Percentiles rank a stretch among this genome's conserved stretches.
phyloP scores from a whole-genome alignment of 2,888 invertebrate genomes.

The Agriopis leucophaearia region DNA sequence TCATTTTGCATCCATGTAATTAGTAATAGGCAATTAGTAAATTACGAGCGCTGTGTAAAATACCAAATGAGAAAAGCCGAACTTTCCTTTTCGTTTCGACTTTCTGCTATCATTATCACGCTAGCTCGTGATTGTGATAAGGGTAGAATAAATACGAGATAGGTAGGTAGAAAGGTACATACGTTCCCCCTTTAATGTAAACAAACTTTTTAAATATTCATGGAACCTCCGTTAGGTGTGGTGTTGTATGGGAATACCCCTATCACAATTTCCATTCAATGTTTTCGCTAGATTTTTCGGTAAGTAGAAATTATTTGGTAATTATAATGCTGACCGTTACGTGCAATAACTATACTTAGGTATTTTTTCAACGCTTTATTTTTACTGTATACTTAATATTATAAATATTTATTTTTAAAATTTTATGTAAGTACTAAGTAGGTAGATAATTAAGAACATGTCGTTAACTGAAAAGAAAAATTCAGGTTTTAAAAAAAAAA shows the following conservation, averaged over 20 bases:
- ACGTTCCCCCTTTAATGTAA: background rate
- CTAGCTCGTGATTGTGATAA: background rate
- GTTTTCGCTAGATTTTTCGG: too few relatives aligned
- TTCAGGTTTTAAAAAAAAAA: too few relatives aligned
- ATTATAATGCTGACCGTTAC: too few relatives aligned
- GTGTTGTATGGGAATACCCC: background rate
- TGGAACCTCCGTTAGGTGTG: background rate
- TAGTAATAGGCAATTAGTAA: background rate
- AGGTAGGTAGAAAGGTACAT: background rate
- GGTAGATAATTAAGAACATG: too few relatives aligned
- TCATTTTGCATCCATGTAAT: slow-evolving; percentile 4
- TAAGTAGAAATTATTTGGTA: too few relatives aligned
- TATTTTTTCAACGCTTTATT: too few relatives aligned
- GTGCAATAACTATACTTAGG: too few relatives aligned
- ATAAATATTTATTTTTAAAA: too few relatives aligned
- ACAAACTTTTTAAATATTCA: slow-evolving; percentile 9
- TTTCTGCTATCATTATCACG: background rate
- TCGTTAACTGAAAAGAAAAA: too few relatives aligned
- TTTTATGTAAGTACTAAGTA: too few relatives aligned
- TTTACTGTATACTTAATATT: too few relatives aligned
- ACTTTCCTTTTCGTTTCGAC: slow-evolving; percentile 5
- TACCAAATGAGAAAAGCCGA: background rate
- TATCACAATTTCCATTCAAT: background rate
- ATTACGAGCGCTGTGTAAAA: background rate
- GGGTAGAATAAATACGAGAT: background rate